phyloP scores from a whole-genome alignment of 2,888 invertebrate genomes.

The Periphyllus acericola region DNA sequence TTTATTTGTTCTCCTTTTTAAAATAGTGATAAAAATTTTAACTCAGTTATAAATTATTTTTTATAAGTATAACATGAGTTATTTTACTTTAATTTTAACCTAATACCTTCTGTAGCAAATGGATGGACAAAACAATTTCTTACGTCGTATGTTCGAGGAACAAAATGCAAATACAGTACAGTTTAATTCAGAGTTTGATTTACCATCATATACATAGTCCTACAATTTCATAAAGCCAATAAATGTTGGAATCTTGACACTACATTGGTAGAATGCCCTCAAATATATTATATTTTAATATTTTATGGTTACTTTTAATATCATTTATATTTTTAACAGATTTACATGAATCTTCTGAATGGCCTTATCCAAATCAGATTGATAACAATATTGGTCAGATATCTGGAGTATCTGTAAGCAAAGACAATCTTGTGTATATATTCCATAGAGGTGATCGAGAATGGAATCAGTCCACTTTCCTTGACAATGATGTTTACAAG shows the following conservation, averaged over 20 bases:
- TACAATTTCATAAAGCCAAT: no score
- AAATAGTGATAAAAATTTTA: no score
- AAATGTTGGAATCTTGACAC: not conserved
- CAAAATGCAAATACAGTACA: no score
- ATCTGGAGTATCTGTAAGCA: slow-evolving; percentile 84
- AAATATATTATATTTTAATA: not conserved
- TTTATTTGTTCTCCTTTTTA: no score
- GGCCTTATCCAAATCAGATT: slow-evolving; percentile 52
- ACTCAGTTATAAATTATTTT: no score
- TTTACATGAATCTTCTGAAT: slow-evolving; percentile 50
- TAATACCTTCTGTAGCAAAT: no score
- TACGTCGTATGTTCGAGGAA: no score
- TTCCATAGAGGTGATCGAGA: slow-evolving; percentile 84
- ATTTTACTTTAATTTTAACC: no score
- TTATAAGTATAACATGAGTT: no score
- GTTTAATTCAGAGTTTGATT: no score
- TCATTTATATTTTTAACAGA: slow-evolving; percentile 16
- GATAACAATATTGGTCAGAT: slow-evolving; percentile 78
- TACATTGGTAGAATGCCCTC: not conserved
- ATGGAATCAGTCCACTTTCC: slow-evolving; percentile 78
- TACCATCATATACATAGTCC: no score
- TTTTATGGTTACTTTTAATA: not conserved
- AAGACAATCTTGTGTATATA: slow-evolving; percentile 80
- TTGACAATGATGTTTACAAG: slow-evolving; percentile 42
- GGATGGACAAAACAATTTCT: no score